phyloP scores from a whole-genome alignment of 2,888 invertebrate species.

The Drosophila lutescens region DNA sequence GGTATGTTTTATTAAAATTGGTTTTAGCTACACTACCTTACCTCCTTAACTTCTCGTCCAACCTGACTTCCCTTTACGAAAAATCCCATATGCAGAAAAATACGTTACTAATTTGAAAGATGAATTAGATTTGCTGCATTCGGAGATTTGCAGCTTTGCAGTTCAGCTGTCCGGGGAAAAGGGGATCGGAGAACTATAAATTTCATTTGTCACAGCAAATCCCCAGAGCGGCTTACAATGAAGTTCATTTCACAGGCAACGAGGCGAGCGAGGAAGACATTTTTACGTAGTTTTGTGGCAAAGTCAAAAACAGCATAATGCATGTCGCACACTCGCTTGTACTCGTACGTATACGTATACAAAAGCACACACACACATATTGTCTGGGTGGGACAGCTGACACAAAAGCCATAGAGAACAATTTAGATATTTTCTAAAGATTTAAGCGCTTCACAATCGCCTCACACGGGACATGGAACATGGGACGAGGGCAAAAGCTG shows the following conservation, averaged over 20 bases:
- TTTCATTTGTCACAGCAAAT: slow-evolving; percentile 76
- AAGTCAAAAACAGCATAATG: slow-evolving; percentile 78
- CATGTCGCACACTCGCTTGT: slow-evolving; percentile 60
- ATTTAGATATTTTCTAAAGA: slow-evolving; percentile 76
- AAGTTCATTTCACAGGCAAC: slow-evolving; percentile 57
- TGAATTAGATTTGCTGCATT: slow-evolving; percentile 68
- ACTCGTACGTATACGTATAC: slow-evolving; percentile 1
- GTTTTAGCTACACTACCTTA: too few species aligned
- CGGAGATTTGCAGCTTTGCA: slow-evolving; percentile 69
- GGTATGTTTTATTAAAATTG: too few species aligned
- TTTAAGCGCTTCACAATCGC: slow-evolving; percentile 62
- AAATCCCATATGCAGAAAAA: slow-evolving; percentile 39
- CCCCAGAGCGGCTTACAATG: slow-evolving; percentile 68
- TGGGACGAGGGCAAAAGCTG: slow-evolving; percentile 55
- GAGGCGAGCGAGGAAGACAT: slow-evolving; percentile 52
- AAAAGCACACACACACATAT: slow-evolving; percentile 27
- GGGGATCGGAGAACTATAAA: slow-evolving; percentile 67
- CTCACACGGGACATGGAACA: slow-evolving; percentile 40
- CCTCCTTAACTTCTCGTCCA: neutral
- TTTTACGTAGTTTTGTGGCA: slow-evolving; percentile 74
- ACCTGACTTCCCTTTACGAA: slow-evolving; percentile 8
- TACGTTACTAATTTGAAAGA: slow-evolving; percentile 72
- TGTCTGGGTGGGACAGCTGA: slow-evolving; percentile 71
- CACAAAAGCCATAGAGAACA: slow-evolving; percentile 76
- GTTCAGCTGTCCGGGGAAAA: slow-evolving; percentile 33